Conservation (phyloP, 2,888 invertebrate species). For the Nowickia ferox region DNA sequence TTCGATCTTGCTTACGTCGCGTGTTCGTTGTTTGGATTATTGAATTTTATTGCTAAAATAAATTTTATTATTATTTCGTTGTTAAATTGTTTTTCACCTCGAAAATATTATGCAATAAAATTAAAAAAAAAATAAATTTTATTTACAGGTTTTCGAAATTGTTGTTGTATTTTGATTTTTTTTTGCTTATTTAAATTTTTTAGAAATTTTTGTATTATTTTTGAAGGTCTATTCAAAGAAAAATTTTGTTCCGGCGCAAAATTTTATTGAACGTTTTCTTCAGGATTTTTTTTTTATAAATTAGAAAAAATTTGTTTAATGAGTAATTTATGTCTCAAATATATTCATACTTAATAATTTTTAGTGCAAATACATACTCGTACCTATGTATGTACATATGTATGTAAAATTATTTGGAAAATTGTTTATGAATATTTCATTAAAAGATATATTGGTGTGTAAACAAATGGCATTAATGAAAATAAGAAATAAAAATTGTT, state of each 20-base stretch:
- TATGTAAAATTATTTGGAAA: slow-evolving; percentile 40
- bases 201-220: not conserved
- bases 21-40: slow-evolving; percentile 45
- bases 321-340: slow-evolving; percentile 18
- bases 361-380: slow-evolving; percentile 35
- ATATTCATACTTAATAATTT: slow-evolving; percentile 25
- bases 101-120: slow-evolving; percentile 56
- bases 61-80: slow-evolving; percentile 54
- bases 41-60: slow-evolving; percentile 21
- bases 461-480: not conserved
- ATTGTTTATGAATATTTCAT: slow-evolving; percentile 2
- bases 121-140: slow-evolving; percentile 14
- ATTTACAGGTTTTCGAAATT: slow-evolving; percentile 29
- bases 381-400: too few species aligned
- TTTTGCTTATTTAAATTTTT: slow-evolving; percentile 12
- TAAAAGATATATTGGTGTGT: slow-evolving; percentile 12
- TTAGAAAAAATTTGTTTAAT: slow-evolving; percentile 26
- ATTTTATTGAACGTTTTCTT: slow-evolving; percentile 44
- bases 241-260: slow-evolving; percentile 40
- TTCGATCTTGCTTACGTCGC: slow-evolving; percentile 22
- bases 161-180: slow-evolving; percentile 21
- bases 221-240: slow-evolving; percentile 43
- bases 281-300: not conserved
- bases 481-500: not conserved
- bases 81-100: slow-evolving; percentile 49